phyloP scores from a whole-genome alignment of 1,140 invertebrate genomes.

The Tribolium castaneum region DNA sequence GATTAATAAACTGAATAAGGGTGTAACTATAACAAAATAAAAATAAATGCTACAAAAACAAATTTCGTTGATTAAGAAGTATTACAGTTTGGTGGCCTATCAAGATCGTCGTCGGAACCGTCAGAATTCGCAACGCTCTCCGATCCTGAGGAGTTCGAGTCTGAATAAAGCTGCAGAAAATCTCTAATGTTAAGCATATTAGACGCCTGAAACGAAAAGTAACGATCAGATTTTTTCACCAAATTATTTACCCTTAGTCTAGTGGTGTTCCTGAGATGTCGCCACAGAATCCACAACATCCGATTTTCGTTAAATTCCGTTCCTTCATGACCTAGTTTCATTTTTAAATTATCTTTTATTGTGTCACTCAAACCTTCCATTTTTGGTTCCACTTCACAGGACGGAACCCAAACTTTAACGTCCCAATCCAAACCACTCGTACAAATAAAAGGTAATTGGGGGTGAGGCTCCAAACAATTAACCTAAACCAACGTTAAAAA shows the following conservation, averaged over 20 bases:
- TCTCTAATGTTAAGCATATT: conserved; percentile 24
- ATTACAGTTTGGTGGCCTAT: conserved; percentile 43
- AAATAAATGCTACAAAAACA: conserved; percentile 1
- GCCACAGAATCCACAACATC: conserved; percentile 61
- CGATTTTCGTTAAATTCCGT: conserved; percentile 48
- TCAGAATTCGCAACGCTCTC: conserved; percentile 35
- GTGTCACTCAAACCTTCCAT: conserved; percentile 55
- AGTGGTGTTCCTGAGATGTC: conserved; percentile 52
- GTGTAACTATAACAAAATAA: conserved; percentile 36
- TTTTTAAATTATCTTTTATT: conserved; percentile 40
- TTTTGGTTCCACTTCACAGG: conserved; percentile 65
- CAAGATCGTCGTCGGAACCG: conserved; percentile 43
- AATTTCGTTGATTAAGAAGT: conserved; percentile 46
- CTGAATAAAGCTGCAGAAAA: conserved; percentile 10
- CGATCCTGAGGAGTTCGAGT: conserved; percentile 38
- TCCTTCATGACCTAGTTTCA: conserved; percentile 27
- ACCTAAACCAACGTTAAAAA: conserved; percentile 70
- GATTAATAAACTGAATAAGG: conserved; percentile 23
- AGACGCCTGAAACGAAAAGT: neutral
- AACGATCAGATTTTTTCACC: neutral
- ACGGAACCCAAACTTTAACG: conserved; percentile 94
- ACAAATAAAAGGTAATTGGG: conserved; percentile 85
- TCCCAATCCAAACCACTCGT: conserved; percentile 92
- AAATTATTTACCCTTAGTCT: conserved; percentile 7
- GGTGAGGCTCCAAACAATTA: conserved; percentile 93